A percentile compares a stretch with the other conserved stretches of the same genome.
These are phyloP conservation scores for Mixornis gularis DNA, from an alignment of 2,113 vertebrate genomes.

Conservation along the genomic window DNA sequence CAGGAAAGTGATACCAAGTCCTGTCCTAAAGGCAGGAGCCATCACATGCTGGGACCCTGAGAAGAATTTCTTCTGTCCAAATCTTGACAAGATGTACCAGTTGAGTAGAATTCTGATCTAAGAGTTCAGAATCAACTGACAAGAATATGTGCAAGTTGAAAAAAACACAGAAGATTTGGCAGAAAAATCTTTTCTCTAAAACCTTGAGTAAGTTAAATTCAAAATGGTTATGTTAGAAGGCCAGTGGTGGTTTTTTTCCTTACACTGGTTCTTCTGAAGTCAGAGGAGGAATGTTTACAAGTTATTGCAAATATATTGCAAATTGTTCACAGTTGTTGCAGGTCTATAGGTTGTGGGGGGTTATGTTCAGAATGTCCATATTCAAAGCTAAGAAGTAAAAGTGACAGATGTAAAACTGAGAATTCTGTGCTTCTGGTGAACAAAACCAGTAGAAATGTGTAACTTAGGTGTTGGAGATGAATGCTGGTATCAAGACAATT, in stretches of 20 bases:
- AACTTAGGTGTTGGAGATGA: constrained; percentile 13
- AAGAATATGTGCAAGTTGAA: neutral
- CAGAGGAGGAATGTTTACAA: neutral
- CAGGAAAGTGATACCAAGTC: neutral
- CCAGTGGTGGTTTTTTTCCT: neutral
- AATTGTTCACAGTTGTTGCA: neutral
- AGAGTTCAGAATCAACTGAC: neutral
- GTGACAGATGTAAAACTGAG: neutral
- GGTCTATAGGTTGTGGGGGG: neutral
- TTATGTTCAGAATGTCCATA: neutral
- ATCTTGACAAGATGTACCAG: neutral
- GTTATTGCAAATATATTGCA: neutral
- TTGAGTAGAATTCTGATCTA: neutral
- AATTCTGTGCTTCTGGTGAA: neutral
- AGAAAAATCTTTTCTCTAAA: neutral
- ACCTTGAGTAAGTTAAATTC: neutral
- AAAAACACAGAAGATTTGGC: neutral
- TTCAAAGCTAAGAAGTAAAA: neutral
- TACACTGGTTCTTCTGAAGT: neutral
- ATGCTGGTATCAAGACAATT: neutral
- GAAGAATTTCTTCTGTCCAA: neutral
- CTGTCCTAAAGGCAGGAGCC: neutral
- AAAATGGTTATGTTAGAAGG: neutral
- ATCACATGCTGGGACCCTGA: neutral
- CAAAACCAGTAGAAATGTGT: constrained; percentile 17